Percentiles rank a stretch among this genome's conserved stretches.
These are phyloP conservation scores for Probaryconus sp. DNA, from an alignment of 1,140 invertebrate genomes.

Conservation along the genomic window DNA sequence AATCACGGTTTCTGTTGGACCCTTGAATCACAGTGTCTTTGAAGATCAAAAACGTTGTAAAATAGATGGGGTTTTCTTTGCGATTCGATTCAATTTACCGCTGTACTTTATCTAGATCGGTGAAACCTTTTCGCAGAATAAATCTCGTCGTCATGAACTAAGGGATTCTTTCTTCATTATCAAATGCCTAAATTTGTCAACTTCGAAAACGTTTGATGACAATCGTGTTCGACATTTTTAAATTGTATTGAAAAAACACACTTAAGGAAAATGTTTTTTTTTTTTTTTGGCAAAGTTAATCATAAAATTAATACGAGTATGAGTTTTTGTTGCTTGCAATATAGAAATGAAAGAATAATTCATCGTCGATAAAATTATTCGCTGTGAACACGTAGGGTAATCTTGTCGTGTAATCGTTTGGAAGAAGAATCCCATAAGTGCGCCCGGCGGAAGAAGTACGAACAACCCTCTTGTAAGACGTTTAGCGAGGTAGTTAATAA, in stretches of 20 bases:
- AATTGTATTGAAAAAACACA: background rate
- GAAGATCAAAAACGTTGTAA: conserved; percentile 68
- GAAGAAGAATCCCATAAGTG: conserved; percentile 39
- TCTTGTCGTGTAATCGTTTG: conserved; percentile 46
- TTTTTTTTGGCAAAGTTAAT: too few species aligned
- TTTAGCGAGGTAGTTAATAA: conserved; percentile 64
- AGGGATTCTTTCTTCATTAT: conserved; percentile 34
- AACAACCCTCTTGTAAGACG: conserved; percentile 48
- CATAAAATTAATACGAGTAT: too few species aligned
- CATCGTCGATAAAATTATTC: conserved; percentile 16
- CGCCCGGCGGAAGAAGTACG: conserved; percentile 17
- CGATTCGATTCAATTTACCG: conserved; percentile 68
- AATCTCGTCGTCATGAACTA: conserved; percentile 30
- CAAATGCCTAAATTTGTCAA: conserved; percentile 33
- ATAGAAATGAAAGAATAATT: background rate
- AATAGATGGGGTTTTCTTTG: conserved; percentile 67
- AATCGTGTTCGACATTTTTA: background rate
- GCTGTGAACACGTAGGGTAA: conserved; percentile 28
- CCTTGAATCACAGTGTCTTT: conserved; percentile 58
- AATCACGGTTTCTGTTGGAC: conserved; percentile 35
- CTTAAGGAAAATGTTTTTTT: conserved; percentile 3
- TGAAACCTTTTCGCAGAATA: conserved; percentile 32
- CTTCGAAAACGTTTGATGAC: conserved; percentile 7
- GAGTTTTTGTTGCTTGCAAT: too few species aligned
- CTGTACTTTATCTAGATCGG: conserved; percentile 53